Base-by-base conservation (phyloP, 1,140 invertebrate genomes). In the Microplitis demolitor region DNA sequence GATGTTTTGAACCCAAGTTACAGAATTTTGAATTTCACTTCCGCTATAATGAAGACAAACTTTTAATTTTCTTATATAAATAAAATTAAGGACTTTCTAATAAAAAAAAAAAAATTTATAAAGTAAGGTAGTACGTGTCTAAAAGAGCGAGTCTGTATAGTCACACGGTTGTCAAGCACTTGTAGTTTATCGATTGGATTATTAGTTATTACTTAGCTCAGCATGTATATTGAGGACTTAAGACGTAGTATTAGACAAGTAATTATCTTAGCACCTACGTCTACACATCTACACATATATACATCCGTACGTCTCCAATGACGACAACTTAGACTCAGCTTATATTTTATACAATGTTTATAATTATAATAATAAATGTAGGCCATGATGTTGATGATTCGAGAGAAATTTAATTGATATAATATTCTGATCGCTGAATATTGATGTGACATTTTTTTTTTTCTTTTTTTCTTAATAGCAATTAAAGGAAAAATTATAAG, bases 371-470 rank as follows among this genome's bases (percentile, higher is more conserved):
- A 9, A 45, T 45, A 45, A 45, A 14, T 13, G 6, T 56, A 31
- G 6, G n/a, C n/a, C 53, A 14, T 16, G 33, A 4, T 16, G 16
- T 24, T 4, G 37, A 11, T 39, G 11, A 14, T 35, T 37, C 3
- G 70, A 58, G 74, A 76, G 72, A 77, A 74, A 77, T 77, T 78
- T 82, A 79, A 81, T 81, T 79, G 77, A 76, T 79, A 78, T 81
- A 80, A 82, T 82, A 76, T 74, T 74, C 72, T 62, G 16, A 72
- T 54, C 71, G 58, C 71, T 74, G 67, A 60, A 71, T 74, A 78
- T 76, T 81, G 79, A 80, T 76, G 24, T 24, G 24, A 24, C 24
- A 24, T 24, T 24, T 24, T 24, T 24, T 24, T 24, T 24, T 24
- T 24, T 24, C n/a, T n/a, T n/a, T 24, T 24, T 76, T 45, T 73